Base-by-base conservation (phyloP, 1,140 invertebrate species). In the Apis dorsata region DNA sequence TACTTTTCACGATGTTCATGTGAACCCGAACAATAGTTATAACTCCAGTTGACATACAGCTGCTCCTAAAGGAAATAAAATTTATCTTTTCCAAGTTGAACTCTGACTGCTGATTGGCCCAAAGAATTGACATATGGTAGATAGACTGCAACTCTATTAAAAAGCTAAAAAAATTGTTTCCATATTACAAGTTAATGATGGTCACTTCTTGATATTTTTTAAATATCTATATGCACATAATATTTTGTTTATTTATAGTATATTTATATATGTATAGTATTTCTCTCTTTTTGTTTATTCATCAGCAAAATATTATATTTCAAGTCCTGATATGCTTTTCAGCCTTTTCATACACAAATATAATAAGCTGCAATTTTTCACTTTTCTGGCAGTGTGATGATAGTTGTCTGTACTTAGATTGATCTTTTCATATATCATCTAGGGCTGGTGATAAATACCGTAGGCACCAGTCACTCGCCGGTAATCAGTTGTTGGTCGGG, bases 391-490 rank as follows among this genome's bases (percentile, higher is more conserved):
- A 90, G 90, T 92, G 86, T 92, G 89, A 82, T 89, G 86, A 86
- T 91, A 91, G 89, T 91, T 91, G 87, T 88, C 83, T 90, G 86
- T 89, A 91, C 84, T 88, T 86, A 91, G 87, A 88, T 90, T 77
- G 82, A 86, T 80, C 84, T 91, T 89, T 91, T 88, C 82, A 81
- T 92, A 90, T 92, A 92, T 93, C 92, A 86, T 92, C 90, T 93
- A 93, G 92, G 93, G 93, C 93, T 94, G 93, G 93, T 94, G 93
- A 94, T 94, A 94, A 94, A 94, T 94, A 94, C 93, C 93, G 93
- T 94, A 91, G 93, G 92, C 93, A 93, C 93, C 93, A 93, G 93
- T 93, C 92, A 92, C 92, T 93, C 89, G 93, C 90, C 91, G 92
- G 91, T 91, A 92, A 92, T 92, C 92, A 93, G 93, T 92, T 92